These are phyloP conservation scores for Threskiornis aethiopicus DNA, from an alignment of 2,797 vertebrate genomes.

Conservation along the genomic window DNA sequence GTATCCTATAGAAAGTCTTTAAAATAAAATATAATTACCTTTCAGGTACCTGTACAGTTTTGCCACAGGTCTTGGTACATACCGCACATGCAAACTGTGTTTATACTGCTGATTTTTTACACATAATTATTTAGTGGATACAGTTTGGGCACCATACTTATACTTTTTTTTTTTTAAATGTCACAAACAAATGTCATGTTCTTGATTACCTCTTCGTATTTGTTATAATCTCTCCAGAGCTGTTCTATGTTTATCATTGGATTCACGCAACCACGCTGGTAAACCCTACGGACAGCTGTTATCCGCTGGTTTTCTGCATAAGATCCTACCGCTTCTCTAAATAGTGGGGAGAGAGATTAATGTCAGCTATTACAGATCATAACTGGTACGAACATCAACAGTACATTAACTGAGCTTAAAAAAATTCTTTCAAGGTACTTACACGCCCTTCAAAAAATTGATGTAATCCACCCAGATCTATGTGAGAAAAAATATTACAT, in stretches of 20 bases:
- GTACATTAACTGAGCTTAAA: not conserved
- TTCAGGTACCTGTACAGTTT: not conserved
- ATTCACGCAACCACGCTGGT: conserved; percentile 98
- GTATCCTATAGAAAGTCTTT: not conserved
- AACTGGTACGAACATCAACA: conserved; percentile 44
- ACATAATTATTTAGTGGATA: not conserved
- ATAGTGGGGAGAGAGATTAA: conserved; percentile 55
- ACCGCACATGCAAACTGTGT: accelerated
- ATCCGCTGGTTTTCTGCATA: conserved; percentile 99
- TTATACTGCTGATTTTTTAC: not conserved
- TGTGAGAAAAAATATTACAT: conserved; percentile 68
- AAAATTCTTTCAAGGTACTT: conserved; percentile 76
- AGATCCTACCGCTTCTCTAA: conserved; percentile 96
- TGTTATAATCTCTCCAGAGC: conserved; percentile 99
- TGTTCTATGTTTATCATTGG: conserved; percentile 99
- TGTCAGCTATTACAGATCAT: conserved; percentile 29
- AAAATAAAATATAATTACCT: not conserved
- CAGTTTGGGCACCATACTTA: not conserved
- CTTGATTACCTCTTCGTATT: conserved; percentile 94
- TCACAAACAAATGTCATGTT: conserved; percentile 6
- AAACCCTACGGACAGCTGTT: conserved; percentile 96
- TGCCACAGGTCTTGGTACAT: not conserved
- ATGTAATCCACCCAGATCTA: conserved; percentile 99
- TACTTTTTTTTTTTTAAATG: not conserved
- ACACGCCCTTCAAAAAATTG: conserved; percentile 99